Evolutionary conservation across 2,113 vertebrate genomes (phyloP), one percentile per base, ranked within the genome.

Genomic region (Poeciliopsis turrubarensis): DNA sequence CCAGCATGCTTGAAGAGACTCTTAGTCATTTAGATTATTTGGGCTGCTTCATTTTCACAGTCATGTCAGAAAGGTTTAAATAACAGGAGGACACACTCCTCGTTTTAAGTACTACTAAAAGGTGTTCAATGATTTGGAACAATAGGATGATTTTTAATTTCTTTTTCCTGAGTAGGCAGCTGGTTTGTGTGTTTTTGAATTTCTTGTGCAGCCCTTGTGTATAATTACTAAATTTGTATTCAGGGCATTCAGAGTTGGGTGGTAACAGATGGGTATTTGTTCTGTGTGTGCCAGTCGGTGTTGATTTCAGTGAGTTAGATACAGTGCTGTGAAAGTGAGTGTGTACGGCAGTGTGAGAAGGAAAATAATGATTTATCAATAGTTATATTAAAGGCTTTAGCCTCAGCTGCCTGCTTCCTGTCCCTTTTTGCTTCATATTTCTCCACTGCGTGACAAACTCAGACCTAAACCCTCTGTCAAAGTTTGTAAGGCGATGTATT

Each of bases 351-450:
- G 73, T 62, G 66, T 29, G 60, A 62, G 47, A 44, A 64, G 51
- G 68, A 60, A 54, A 70, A 54, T 69, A 64, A 80, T 70, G 64
- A 74, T 81, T 41, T 78, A 78, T 81, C 73, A 76, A 85, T 72
- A 66, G 73, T 68, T 70, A 51, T 84, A 90, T 81, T 80, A 86
- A 87, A 86, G 51, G 72, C 27, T 75, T 29, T 11, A 70, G 77
- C 71, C 72, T 65, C n/a, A 3, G 70, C 63, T 75, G 54, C 54
- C 26, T 70, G 67, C 66, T 54, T 32, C 57, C 19, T 68, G 62
- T 62, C 61, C 70, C 60, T 67, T 31, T 57, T 72, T 64, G 32
- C 60, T 63, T 79, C 68, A 37, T n/a, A 72, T 77, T 86, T 81
- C 81, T 77, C 34, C 72, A 72, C 44, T 62, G 13, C 68, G 22